Evolutionary conservation across 2,113 vertebrate species (phyloP).

Genomic region (Zosterops japonicus): DNA sequence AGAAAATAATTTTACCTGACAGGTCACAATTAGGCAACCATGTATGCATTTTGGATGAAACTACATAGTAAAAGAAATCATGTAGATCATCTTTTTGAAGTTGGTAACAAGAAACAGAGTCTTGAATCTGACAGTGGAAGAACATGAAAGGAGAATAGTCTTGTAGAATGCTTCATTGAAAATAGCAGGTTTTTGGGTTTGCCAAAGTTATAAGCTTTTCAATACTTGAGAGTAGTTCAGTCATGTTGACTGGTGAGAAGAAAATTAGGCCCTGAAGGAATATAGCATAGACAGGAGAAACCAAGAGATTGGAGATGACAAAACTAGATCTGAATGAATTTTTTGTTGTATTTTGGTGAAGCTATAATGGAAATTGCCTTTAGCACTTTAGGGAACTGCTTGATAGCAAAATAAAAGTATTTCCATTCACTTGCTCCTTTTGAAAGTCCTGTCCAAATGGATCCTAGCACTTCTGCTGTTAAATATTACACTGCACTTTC

Average conservation of each 20-base stretch:
- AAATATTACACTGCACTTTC: background rate
- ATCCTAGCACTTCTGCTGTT: background rate
- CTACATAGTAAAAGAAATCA: background rate
- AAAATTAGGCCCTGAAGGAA: background rate
- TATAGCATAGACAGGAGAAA: background rate
- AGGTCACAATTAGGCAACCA: background rate
- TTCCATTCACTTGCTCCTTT: background rate
- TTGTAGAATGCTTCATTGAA: background rate
- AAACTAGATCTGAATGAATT: background rate
- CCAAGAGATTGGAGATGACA: background rate
- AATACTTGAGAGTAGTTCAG: background rate
- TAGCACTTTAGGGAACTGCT: background rate
- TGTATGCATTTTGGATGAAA: background rate
- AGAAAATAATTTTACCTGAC: background rate
- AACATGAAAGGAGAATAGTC: background rate
- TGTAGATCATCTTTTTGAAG: background rate
- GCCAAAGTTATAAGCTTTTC: background rate
- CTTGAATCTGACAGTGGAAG: background rate
- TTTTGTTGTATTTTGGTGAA: background rate
- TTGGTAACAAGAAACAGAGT: background rate
- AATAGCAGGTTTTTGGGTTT: background rate
- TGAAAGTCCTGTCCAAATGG: background rate
- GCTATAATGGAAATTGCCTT: background rate
- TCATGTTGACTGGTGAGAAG: background rate
- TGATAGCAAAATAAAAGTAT: background rate